Evolutionary conservation across 2,888 invertebrate species (phyloP).

Genomic region (Hyles lineata): DNA sequence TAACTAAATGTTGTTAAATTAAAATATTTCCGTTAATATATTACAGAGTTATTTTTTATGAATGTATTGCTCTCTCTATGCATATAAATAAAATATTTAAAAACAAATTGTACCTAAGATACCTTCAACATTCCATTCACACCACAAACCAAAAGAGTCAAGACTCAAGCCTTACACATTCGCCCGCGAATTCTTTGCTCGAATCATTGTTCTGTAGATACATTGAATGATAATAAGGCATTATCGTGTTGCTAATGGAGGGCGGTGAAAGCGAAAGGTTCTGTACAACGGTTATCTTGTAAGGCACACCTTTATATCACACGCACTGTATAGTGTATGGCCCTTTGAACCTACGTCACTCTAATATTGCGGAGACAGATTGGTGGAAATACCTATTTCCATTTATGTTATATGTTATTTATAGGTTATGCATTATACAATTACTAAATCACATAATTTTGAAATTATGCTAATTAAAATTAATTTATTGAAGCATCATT

Average conservation of each 20-base stretch:
- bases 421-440: not conserved
- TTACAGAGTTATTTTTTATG: too few species aligned
- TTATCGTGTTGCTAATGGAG: slow-evolving; percentile 46
- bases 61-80: too few species aligned
- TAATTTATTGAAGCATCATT: too few species aligned
- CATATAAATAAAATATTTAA: not conserved
- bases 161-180: not conserved
- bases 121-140: not conserved
- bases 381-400: not conserved
- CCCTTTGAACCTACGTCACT: slow-evolving; percentile 16
- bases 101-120: not conserved
- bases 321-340: not conserved
- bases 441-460: too few species aligned
- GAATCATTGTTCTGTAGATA: slow-evolving; percentile 17
- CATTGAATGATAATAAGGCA: slow-evolving; percentile 48
- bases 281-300: slow-evolving; percentile 24
- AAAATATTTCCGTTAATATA: too few species aligned
- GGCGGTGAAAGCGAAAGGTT: slow-evolving; percentile 54
- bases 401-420: too few species aligned
- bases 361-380: not conserved
- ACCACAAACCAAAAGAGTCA: not conserved
- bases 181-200: not conserved
- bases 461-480: too few species aligned
- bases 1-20: too few species aligned
- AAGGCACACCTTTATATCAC: not conserved